A percentile compares a stretch with the other conserved stretches of the same genome.
These are phyloP conservation scores for Drosophila phalerata DNA, from an alignment of 2,888 invertebrate genomes.

Conservation along the genomic window DNA sequence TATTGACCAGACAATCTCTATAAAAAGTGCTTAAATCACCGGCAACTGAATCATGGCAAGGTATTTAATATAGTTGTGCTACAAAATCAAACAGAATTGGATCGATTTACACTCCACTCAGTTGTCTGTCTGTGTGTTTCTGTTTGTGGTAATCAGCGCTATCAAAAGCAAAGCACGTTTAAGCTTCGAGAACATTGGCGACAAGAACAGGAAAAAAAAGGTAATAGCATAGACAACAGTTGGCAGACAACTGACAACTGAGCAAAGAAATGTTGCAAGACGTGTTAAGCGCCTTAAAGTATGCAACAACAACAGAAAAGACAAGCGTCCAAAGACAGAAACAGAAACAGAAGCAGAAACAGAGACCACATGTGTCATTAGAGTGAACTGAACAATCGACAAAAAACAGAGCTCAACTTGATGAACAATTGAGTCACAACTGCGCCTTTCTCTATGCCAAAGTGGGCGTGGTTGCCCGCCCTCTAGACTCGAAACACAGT, in stretches of 20 bases:
- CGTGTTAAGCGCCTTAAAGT: slow-evolving; percentile 71
- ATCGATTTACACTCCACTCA: slow-evolving; percentile 44
- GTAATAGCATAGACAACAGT: slow-evolving; percentile 10
- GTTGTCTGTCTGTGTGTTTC: slow-evolving; percentile 10
- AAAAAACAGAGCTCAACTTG: slow-evolving; percentile 38
- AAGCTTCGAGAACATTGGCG: slow-evolving; percentile 44
- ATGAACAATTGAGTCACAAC: slow-evolving; percentile 51
- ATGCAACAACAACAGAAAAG: slow-evolving; percentile 42
- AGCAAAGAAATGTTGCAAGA: slow-evolving; percentile 50
- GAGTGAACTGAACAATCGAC: slow-evolving; percentile 25
- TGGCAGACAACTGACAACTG: slow-evolving; percentile 15
- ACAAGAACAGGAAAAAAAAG: slow-evolving; percentile 37
- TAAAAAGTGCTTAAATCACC: slow-evolving; percentile 8
- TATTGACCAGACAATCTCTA: slow-evolving; percentile 11
- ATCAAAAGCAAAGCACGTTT: slow-evolving; percentile 68
- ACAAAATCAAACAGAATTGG: slow-evolving; percentile 35
- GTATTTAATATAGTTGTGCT: slow-evolving; percentile 10
- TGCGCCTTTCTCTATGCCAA: slow-evolving; percentile 10
- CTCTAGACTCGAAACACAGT: background rate
- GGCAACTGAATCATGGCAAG: slow-evolving; percentile 14
- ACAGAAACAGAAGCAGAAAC: slow-evolving; percentile 13
- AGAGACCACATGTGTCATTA: slow-evolving; percentile 63
- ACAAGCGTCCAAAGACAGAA: slow-evolving; percentile 21
- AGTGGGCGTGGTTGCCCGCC: slow-evolving; percentile 41
- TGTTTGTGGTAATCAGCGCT: slow-evolving; percentile 61